A percentile compares a stretch with the other conserved stretches of the same genome.
Conservation (phyloP, 2,797 vertebrate species). For the Austrolebias charrua region DNA sequence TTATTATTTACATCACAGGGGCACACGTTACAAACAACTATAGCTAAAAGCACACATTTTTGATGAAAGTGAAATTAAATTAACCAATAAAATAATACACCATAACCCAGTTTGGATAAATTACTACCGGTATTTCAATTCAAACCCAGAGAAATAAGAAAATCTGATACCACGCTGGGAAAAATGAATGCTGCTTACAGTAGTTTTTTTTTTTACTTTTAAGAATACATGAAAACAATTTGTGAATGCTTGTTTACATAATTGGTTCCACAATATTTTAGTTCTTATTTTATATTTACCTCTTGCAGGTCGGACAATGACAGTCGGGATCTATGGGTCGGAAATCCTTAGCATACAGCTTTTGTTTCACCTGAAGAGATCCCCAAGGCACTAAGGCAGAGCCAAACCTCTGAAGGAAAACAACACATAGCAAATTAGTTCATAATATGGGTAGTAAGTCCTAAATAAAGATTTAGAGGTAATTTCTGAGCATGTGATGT, state of each 20-base stretch:
- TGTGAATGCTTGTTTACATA: not conserved
- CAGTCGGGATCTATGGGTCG: slow-evolving; percentile 87
- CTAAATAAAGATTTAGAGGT: not conserved
- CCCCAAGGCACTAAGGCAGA: slow-evolving; percentile 92
- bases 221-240: no score
- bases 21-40: not conserved
- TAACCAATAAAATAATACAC: no score
- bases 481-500: not conserved
- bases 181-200: no score
- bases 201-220: no score
- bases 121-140: no score
- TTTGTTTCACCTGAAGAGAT: slow-evolving; percentile 88
- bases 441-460: not conserved
- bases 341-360: slow-evolving; percentile 88
- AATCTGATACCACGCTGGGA: no score
- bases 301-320: slow-evolving; percentile 86
- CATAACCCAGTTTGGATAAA: no score
- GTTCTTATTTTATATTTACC: slow-evolving; percentile 63
- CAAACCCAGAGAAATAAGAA: no score
- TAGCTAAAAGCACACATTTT: not conserved
- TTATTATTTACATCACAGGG: not conserved
- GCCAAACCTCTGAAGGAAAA: slow-evolving; percentile 85
- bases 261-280: not conserved
- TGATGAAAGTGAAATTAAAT: no score
- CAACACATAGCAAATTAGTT: not conserved